Evolutionary conservation across 2,888 invertebrate species (phyloP).

Genomic region (Tryphoninae sp.): DNA sequence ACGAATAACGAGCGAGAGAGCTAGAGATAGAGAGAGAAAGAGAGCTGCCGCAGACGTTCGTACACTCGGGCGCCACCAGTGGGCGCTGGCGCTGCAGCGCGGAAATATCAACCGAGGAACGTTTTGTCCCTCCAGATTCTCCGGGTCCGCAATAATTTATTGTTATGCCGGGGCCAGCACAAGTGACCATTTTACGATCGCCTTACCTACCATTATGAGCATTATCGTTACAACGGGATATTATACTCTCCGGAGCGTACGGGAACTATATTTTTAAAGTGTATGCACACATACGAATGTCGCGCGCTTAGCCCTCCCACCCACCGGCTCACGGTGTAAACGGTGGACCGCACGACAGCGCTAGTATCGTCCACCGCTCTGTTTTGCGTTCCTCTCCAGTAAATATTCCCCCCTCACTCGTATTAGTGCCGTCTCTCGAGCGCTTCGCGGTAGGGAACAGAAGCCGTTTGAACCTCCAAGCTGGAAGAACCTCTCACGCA

Average conservation of each 20-base stretch:
- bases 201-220: constrained; percentile 66
- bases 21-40: neutral
- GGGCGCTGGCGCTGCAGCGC: neutral
- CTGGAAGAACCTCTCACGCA: neutral
- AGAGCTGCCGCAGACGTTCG: neutral
- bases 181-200: constrained; percentile 70
- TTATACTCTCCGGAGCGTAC: constrained; percentile 58
- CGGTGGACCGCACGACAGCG: neutral
- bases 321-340: no score
- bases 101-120: neutral
- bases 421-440: neutral
- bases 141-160: constrained; percentile 65
- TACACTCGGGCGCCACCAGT: neutral
- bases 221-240: constrained; percentile 63
- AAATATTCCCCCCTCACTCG: neutral
- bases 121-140: constrained; percentile 20
- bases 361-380: neutral
- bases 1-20: neutral
- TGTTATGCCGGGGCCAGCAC: constrained; percentile 60
- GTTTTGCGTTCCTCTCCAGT: neutral
- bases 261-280: constrained; percentile 47
- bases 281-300: neutral
- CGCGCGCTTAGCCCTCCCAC: neutral
- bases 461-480: neutral
- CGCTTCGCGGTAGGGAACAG: neutral